Base-by-base conservation (phyloP, 2,888 invertebrate genomes). In the Caenorhabditis sp. region DNA sequence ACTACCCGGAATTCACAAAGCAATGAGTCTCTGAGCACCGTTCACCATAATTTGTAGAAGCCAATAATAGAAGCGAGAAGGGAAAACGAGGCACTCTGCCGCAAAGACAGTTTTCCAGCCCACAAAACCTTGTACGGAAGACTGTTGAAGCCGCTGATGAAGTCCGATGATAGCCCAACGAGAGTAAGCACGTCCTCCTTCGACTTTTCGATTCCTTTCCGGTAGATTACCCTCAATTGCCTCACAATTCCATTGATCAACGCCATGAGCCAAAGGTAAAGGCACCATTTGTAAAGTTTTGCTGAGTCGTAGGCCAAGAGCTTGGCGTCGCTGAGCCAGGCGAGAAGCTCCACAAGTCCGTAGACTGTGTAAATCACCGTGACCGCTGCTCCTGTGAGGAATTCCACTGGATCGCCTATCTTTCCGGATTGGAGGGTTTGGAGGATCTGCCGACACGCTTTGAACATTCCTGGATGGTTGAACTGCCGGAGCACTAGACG, bases 321-420 rank as follows among this genome's bases (percentile, higher is more conserved):
- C 41, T 85, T 84, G 3, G 86, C 84, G 55, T 86, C 86, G 7
- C 82, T 62, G 11, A 86, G 77, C 85, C 85, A 86, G 2, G 86
- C 86, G 2, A 74, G 17, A 2, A 83, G 39, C 56, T 86, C 86
- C 1, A 84, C 81, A 11, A 83, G 53, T 32, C 84, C 83, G 48
- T 86, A 86, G 20, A 85, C 83, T 6, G 85, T 83, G 74, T 86
- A 86, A 43, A 85, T 82, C 13, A 72, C 82, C 0, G 86, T 85
- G 30, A 86, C 83, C 0, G 82, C 75, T 11, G 79, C 68, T 17
- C 73, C 78, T 0, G 78, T 68, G 15, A 35, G 13, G 32, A 73
- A 78, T 26, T 78, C 78, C 35, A 78, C 7, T 6, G 73, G 68
- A 53, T 78, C 78, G 11, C 78, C 73, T 35, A 73, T 52, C 26